Conservation (phyloP, 2,113 vertebrate genomes). For the Odontophorus gujanensis region DNA sequence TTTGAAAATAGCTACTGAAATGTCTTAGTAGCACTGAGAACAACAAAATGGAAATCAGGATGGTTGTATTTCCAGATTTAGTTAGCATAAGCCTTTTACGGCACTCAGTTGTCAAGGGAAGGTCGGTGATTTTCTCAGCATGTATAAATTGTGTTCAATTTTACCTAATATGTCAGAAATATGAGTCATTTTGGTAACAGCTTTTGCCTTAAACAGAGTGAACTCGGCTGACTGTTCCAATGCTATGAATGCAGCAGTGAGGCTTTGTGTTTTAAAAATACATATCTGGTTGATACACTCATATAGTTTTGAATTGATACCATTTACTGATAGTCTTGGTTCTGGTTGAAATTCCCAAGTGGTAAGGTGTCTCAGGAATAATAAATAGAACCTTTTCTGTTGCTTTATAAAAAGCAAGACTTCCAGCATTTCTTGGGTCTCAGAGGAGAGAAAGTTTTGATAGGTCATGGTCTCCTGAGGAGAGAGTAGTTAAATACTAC, state of each 20-base stretch:
- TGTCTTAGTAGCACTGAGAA: not conserved
- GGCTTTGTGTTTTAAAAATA: not conserved
- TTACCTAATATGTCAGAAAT: not conserved
- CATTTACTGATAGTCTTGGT: not conserved
- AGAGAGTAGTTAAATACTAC: not conserved
- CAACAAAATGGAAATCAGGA: not conserved
- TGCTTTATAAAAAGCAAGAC: not conserved
- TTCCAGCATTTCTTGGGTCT: not conserved
- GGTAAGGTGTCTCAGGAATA: not conserved
- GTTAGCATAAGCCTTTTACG: not conserved
- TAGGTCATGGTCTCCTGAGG: not conserved
- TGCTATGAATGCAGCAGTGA: not conserved
- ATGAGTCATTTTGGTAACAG: not conserved
- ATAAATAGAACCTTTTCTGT: not conserved
- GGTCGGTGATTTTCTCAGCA: not conserved
- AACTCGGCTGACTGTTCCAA: not conserved
- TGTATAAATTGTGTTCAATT: not conserved
- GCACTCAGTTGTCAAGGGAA: not conserved
- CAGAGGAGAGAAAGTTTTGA: not conserved
- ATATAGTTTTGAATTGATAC: not conserved
- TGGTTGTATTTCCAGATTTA: not conserved
- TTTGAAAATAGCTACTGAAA: not conserved
- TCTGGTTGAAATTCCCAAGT: not conserved
- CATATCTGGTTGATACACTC: not conserved
- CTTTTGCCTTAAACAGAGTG: not conserved